Conservation (phyloP, 2,113 vertebrate genomes). For the Petrocephalus zakoni region DNA sequence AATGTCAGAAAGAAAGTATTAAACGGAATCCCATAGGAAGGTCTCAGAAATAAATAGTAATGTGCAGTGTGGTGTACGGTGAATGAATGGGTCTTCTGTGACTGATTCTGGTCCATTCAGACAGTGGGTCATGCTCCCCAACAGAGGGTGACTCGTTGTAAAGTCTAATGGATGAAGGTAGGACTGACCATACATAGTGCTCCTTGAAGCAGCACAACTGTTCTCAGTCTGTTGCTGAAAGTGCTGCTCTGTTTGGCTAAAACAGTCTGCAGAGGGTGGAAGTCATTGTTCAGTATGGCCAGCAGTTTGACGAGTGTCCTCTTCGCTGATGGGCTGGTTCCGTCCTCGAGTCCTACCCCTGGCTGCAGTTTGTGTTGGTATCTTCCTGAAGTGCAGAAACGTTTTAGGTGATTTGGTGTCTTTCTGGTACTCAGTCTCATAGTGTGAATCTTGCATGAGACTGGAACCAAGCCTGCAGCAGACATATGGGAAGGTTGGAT, state of each 20-base stretch:
- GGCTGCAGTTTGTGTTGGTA: not conserved
- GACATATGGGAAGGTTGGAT: not conserved
- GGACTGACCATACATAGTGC: not conserved
- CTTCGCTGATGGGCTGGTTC: not conserved
- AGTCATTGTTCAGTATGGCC: not conserved
- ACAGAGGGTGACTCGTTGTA: not conserved
- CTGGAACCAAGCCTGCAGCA: not conserved
- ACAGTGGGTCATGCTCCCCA: not conserved
- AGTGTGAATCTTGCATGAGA: not conserved
- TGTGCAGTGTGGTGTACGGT: not conserved
- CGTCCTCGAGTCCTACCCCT: not conserved
- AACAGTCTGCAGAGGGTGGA: not conserved
- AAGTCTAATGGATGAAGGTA: not conserved
- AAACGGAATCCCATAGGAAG: not conserved
- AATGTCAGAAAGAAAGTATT: not conserved
- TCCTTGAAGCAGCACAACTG: not conserved
- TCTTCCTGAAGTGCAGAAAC: not conserved
- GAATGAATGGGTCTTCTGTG: not conserved
- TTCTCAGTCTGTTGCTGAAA: not conserved
- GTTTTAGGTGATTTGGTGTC: not conserved
- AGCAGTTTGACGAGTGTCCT: not conserved
- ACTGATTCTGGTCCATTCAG: not conserved
- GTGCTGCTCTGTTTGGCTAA: not conserved
- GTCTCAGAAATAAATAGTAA: not conserved
- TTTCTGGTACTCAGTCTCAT: not conserved